These are phyloP conservation scores for Folsomia candida DNA, from an alignment of 2,888 invertebrate species.

Conservation along the genomic window DNA sequence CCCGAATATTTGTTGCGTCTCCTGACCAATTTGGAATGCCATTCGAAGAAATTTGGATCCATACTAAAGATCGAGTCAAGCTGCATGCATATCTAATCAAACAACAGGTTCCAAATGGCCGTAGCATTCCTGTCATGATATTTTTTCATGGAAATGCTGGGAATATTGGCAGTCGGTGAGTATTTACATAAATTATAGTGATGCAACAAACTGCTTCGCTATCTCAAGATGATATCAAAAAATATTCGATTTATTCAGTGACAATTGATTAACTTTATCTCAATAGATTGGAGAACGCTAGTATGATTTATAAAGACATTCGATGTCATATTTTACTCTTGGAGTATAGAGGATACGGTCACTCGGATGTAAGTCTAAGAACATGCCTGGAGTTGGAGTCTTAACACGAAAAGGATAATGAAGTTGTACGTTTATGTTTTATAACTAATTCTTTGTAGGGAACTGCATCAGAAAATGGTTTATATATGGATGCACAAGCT, in stretches of 20 bases:
- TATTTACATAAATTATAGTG: not conserved
- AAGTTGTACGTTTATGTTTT: no score
- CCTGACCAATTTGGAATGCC: conserved; percentile 83
- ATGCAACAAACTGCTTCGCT: not conserved
- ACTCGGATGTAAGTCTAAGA: conserved; percentile 60
- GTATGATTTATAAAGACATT: conserved; percentile 75
- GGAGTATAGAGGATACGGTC: conserved; percentile 93
- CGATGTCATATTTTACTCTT: conserved; percentile 84
- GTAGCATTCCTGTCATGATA: conserved; percentile 75
- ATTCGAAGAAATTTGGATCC: conserved; percentile 76
- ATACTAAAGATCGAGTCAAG: conserved; percentile 71
- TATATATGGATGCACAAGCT: conserved; percentile 82
- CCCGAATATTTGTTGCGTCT: conserved; percentile 80
- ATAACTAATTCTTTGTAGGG: conserved; percentile 66
- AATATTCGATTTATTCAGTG: not conserved
- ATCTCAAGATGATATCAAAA: not conserved
- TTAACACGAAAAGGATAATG: no score
- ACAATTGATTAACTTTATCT: no score
- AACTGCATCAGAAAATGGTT: conserved; percentile 77
- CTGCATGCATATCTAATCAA: conserved; percentile 79
- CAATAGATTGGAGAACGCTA: conserved; percentile 77
- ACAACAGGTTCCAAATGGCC: conserved; percentile 67
- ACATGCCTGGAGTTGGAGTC: no score
- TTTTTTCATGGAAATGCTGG: conserved; percentile 97
- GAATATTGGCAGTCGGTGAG: conserved; percentile 86